Base-by-base conservation (phyloP, 2,113 vertebrate genomes). In the Rattus rattus region DNA sequence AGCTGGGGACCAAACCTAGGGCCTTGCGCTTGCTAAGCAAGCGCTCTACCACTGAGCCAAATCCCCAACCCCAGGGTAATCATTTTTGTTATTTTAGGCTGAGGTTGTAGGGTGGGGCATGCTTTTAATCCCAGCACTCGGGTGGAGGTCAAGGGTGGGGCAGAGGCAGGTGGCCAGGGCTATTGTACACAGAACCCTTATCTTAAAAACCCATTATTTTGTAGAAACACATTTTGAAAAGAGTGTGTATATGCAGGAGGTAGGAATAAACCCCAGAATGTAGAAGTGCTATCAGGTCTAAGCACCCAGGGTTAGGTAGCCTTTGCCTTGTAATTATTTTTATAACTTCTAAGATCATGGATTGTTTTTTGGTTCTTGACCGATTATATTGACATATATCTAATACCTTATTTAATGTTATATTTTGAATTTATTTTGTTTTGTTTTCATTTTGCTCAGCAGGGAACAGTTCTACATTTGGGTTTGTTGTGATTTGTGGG, bases 311-410 rank as follows among this genome's bases (percentile, higher is more conserved):
- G 92, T 93, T 65, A 36, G 5, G 47, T 88, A 43, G 81, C 79
- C 93, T 95, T 95, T 94, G 70, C 76, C 72, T 8, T 54, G 77
- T 72, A n/a, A 80, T 93, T 16, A 47, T 43, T 43, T 43, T 73
- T 96, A 39, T 75, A 69, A 59, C 54, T 96, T 86, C 39, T 75
- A 79, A 95, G 79, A 80, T 81, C 30, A 22, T 86, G 24, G 28
- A 86, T 97, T 96, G 73, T 3, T 90, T 93, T 22, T 96, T 85
- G 28, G 6, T 69, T 96, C 81, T 92, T 54, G 96, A 92, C 16
- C 33, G 26, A 2, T 5, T 69, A 0, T 73, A 28, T 88, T 4
- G 72, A 28, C 69, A 4, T 17, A 84, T 79, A 54, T 86, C 0
- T 76, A 72, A 36, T 88, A 56, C 17, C 87, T 92, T 6, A 77